These are phyloP conservation scores for Athetis lepigone DNA, from an alignment of 2,888 invertebrate species.

Conservation along the genomic window DNA sequence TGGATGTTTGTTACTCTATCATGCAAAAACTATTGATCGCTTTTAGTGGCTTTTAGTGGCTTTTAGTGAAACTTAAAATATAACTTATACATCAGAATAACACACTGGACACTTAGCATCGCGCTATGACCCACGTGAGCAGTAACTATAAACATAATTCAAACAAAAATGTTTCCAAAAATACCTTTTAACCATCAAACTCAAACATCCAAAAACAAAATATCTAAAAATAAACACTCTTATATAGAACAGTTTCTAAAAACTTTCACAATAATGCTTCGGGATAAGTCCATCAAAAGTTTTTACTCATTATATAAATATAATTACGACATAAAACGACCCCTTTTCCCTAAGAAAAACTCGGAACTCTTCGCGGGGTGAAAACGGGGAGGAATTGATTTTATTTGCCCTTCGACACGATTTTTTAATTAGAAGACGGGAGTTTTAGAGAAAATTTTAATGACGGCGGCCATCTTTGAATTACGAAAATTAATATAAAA, in stretches of 20 bases:
- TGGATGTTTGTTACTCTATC: too few relatives aligned
- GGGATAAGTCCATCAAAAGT: constrained; percentile 78
- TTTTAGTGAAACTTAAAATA: too few relatives aligned
- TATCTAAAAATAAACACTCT: neutral
- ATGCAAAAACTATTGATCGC: too few relatives aligned
- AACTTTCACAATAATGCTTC: constrained; percentile 40
- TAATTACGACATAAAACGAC: constrained; percentile 79
- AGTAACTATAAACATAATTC: too few relatives aligned
- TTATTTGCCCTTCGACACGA: constrained; percentile 89
- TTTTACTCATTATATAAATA: constrained; percentile 83
- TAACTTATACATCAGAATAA: too few relatives aligned
- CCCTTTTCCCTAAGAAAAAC: constrained; percentile 84
- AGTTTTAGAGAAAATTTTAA: constrained; percentile 70
- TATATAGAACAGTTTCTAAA: constrained; percentile 33
- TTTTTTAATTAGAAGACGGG: constrained; percentile 84
- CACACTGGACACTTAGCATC: too few relatives aligned
- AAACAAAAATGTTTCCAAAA: neutral
- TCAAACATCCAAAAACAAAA: neutral
- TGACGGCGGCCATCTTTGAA: constrained; percentile 63
- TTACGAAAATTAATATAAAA: constrained; percentile 50
- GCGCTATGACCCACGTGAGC: too few relatives aligned
- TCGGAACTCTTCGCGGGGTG: constrained; percentile 71
- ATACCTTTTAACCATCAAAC: neutral
- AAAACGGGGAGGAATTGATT: constrained; percentile 83
- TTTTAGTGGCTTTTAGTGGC: too few relatives aligned